Percentiles rank a stretch among this genome's conserved stretches.
phyloP scores from a whole-genome alignment of 2,888 invertebrate genomes.

The Hetaerina titia region DNA sequence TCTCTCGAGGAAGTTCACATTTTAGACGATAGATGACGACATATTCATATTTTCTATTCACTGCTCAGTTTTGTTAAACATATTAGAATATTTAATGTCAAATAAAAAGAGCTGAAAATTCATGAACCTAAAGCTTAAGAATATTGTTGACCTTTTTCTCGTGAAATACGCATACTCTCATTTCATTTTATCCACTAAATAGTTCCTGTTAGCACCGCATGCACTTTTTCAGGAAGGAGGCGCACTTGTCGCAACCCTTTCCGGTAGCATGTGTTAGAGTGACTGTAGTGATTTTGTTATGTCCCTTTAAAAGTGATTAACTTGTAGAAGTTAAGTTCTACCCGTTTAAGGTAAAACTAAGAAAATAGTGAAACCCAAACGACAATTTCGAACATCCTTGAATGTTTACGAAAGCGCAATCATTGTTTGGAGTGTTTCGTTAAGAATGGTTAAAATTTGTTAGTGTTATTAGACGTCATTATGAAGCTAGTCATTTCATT shows the following conservation, averaged over 20 bases:
- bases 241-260: neutral
- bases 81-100: neutral
- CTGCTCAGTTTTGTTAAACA: neutral
- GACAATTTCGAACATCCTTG: neutral
- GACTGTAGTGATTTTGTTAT: neutral
- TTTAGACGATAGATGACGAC: constrained; percentile 64
- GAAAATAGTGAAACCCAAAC: too few relatives aligned
- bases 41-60: constrained; percentile 5
- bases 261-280: constrained; percentile 26
- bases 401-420: too few relatives aligned
- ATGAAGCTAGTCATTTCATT: constrained; percentile 4
- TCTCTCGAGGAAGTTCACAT: constrained; percentile 53
- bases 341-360: neutral
- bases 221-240: neutral
- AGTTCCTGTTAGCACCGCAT: neutral
- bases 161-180: constrained; percentile 34
- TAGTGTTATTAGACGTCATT: neutral
- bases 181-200: constrained; percentile 57
- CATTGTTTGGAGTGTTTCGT: neutral
- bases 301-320: neutral
- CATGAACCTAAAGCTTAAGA: neutral
- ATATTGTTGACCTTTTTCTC: neutral
- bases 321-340: neutral
- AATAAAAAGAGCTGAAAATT: neutral
- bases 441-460: neutral